Conservation (phyloP, 2,888 invertebrate species). For the Thelaira solivaga region DNA sequence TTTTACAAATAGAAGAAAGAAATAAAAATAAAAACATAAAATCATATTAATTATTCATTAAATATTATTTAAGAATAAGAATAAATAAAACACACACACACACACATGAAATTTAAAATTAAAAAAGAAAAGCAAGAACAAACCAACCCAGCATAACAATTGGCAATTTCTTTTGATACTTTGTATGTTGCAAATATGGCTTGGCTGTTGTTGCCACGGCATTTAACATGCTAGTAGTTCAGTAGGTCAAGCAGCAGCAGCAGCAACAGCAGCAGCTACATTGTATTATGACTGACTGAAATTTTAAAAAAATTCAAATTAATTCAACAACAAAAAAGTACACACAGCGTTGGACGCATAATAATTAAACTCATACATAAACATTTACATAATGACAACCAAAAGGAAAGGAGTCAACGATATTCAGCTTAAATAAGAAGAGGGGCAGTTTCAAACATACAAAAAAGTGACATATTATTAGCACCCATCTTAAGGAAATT, state of each 20-base stretch:
- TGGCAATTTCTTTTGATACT: conserved; percentile 27
- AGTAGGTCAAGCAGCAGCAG: conserved; percentile 57
- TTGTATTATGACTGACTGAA: conserved; percentile 31
- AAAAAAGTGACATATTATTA: conserved; percentile 49
- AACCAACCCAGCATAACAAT: not conserved
- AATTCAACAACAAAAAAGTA: conserved; percentile 38
- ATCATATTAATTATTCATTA: conserved; percentile 53
- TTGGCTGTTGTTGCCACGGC: conserved; percentile 16
- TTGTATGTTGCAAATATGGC: conserved; percentile 37
- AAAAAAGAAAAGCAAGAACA: not conserved
- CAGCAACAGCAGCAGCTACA: conserved; percentile 42
- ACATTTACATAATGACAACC: conserved; percentile 1
- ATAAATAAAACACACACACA: not conserved
- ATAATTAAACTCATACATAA: conserved; percentile 51
- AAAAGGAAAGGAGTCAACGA: conserved; percentile 27
- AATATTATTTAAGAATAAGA: conserved; percentile 42
- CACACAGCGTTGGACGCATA: conserved; percentile 48
- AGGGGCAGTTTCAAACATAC: conserved; percentile 29
- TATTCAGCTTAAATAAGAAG: conserved; percentile 1
- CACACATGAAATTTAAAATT: not conserved
- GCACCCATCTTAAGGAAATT: conserved; percentile 34
- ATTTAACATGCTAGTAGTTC: conserved; percentile 51
- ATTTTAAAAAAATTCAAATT: conserved; percentile 47
- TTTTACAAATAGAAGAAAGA: conserved; percentile 18
- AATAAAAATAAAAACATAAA: too few species aligned